Conservation (phyloP, 2,888 invertebrate species). For the Lutraria lutraria region DNA sequence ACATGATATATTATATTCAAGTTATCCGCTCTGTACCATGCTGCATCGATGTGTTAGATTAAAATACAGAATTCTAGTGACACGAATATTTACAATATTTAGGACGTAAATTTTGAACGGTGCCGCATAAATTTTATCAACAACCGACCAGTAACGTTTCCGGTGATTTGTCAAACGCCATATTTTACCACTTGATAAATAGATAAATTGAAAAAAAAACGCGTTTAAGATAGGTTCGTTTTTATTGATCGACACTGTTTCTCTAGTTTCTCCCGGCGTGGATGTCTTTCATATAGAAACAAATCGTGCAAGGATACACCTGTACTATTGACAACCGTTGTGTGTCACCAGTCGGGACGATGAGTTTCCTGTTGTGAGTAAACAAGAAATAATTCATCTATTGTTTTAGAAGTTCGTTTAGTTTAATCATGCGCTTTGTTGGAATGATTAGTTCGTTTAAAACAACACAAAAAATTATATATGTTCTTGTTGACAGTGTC, state of each 20-base stretch:
- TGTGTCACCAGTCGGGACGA: conserved; percentile 23
- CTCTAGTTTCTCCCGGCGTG: not conserved
- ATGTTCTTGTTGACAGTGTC: no score
- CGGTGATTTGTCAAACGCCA: conserved; percentile 43
- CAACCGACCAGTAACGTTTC: not conserved
- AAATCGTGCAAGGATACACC: not conserved
- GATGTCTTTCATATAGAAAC: not conserved
- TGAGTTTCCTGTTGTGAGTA: conserved; percentile 28
- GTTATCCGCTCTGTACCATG: no score
- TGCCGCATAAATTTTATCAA: not conserved
- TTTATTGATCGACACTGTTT: not conserved
- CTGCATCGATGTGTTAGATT: no score
- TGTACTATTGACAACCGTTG: conserved; percentile 32
- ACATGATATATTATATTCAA: no score
- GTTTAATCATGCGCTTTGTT: not conserved
- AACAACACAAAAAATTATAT: no score
- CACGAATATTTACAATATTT: no score
- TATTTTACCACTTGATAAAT: conserved; percentile 36
- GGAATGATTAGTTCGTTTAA: no score
- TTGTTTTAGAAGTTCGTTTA: not conserved
- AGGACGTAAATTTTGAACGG: not conserved
- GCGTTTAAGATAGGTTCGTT: not conserved
- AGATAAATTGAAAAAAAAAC: conserved; percentile 32
- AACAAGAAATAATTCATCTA: not conserved
- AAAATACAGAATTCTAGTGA: no score